Evolutionary conservation across 2,113 vertebrate genomes (phyloP).

Genomic region (Asarcornis scutulata): DNA sequence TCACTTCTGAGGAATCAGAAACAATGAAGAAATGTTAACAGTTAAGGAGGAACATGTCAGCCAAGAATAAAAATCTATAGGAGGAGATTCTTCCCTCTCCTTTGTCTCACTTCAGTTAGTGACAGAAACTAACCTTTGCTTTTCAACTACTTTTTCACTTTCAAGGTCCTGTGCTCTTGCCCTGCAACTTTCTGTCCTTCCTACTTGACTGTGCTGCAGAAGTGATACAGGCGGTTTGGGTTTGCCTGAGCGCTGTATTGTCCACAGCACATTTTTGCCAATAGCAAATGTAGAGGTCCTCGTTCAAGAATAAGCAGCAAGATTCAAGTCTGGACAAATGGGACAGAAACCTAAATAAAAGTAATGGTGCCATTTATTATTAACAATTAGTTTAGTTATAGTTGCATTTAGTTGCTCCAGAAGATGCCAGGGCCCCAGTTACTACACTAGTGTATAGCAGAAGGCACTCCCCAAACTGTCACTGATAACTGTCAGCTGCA

Average conservation of each 20-base stretch:
- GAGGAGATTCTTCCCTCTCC: not conserved
- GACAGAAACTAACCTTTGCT: not conserved
- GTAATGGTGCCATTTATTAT: not conserved
- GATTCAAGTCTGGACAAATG: not conserved
- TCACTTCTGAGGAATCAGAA: not conserved
- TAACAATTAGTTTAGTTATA: not conserved
- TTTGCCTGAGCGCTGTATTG: not conserved
- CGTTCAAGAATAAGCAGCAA: not conserved
- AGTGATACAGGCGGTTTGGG: not conserved
- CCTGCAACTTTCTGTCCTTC: not conserved
- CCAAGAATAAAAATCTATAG: not conserved
- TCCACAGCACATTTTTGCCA: not conserved
- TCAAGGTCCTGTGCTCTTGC: rapidly evolving
- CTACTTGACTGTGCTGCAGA: not conserved
- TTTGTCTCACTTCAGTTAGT: not conserved
- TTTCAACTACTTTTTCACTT: not conserved
- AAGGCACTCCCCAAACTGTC: not conserved
- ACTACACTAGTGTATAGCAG: not conserved
- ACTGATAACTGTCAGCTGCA: not conserved
- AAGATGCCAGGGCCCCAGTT: not conserved
- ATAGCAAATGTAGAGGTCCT: not conserved
- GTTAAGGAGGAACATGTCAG: not conserved
- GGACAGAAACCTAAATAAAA: not conserved
- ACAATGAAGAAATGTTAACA: not conserved
- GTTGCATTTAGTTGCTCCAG: not conserved